Base-by-base conservation (phyloP, 1,140 invertebrate species). In the Vanessa tameamea region DNA sequence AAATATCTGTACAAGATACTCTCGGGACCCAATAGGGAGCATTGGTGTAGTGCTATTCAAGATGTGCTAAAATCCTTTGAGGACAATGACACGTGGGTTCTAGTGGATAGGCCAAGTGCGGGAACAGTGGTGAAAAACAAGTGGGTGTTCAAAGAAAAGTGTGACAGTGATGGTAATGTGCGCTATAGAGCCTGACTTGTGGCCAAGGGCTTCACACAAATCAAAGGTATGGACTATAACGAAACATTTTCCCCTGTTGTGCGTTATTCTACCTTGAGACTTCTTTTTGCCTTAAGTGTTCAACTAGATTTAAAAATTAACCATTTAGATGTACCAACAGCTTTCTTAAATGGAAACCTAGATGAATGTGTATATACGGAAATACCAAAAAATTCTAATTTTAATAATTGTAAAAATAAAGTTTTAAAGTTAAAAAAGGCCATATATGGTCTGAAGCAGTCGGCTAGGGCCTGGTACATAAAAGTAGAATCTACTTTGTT, bases 361-460 rank as follows among this genome's bases (percentile, higher is more conserved):
- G 31, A 47, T 47, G 63, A 64, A 47, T 11, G 8, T 64, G 47
- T 64, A 14, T 64, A n/a, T 47, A 64, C 47, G 63, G 12, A 64
- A 47, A 13, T 47, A 37, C 63, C 63, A 43, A 20, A 20, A n/a
- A 20, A 20, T 20, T 20, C 20, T 20, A 20, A 20, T 20, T 20
- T 20, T 20, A 20, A 20, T 20, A n/a, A 14, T 16, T 14, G 43
- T 47, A 37, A 64, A 47, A 47, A 47, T n/a, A 64, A 64, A 47
- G 63, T 64, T 7, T 47, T 47, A 2, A 47, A 47, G 14, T 64
- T 47, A n/a, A 53, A 15, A 67, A 67, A 51, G 9, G 47, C 26
- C 14, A 47, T 67, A 23, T 67, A 67, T 67, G 64, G 48, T 23
- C 20, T 67, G 6, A 67, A 67, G 48, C 64, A 67, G 23, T 47